Evolutionary conservation across 2,888 invertebrate genomes (phyloP).

Genomic region (Oegoconia quadripuncta): DNA sequence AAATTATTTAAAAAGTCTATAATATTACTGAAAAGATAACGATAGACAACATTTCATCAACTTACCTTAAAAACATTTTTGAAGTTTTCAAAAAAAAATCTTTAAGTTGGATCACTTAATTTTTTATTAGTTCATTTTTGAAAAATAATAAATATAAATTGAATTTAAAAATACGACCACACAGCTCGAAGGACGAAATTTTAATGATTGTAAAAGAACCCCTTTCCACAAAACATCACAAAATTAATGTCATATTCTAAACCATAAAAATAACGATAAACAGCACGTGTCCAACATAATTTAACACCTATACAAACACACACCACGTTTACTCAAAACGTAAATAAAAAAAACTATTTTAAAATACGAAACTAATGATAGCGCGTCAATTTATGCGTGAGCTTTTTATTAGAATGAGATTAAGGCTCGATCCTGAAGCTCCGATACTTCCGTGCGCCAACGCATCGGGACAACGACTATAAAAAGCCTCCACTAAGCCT

Average conservation of each 20-base stretch:
- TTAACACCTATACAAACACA: slow-evolving; percentile 57
- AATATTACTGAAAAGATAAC: too few species aligned
- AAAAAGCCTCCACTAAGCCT: slow-evolving; percentile 70
- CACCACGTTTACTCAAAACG: slow-evolving; percentile 40
- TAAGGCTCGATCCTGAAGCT: slow-evolving; percentile 72
- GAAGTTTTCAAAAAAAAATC: slow-evolving; percentile 20
- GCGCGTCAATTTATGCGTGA: slow-evolving; percentile 71
- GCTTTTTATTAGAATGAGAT: slow-evolving; percentile 77
- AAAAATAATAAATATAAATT: slow-evolving; percentile 21
- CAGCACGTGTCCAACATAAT: slow-evolving; percentile 69
- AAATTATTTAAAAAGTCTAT: too few species aligned
- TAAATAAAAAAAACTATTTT: slow-evolving; percentile 56
- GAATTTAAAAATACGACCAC: slow-evolving; percentile 56
- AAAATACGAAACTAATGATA: slow-evolving; percentile 56
- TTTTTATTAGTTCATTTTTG: slow-evolving; percentile 48
- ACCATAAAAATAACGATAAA: slow-evolving; percentile 70
- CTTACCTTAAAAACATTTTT: slow-evolving; percentile 67
- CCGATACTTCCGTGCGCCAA: slow-evolving; percentile 73
- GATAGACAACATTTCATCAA: neutral
- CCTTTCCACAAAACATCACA: slow-evolving; percentile 66
- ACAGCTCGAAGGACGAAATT: slow-evolving; percentile 55
- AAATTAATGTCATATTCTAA: slow-evolving; percentile 62
- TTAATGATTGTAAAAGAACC: slow-evolving; percentile 62
- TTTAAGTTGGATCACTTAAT: slow-evolving; percentile 37
- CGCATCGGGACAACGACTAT: slow-evolving; percentile 75